Evolutionary conservation across 2,888 invertebrate species (phyloP), one percentile per base, ranked within the genome.

Genomic region (Eristalis pertinax): DNA sequence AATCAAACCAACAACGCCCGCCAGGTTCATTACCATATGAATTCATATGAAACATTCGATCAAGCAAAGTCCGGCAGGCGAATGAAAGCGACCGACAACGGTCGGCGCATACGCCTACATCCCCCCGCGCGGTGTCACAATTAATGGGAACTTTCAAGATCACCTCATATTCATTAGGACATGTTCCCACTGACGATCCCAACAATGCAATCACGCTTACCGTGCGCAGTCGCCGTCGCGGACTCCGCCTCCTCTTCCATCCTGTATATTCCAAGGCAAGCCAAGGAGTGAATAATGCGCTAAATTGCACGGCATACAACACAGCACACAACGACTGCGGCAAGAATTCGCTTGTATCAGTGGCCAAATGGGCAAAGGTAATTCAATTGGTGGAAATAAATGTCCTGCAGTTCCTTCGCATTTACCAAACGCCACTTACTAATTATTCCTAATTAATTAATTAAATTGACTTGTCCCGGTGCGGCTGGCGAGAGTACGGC

Each of bases 401-500:
- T 87, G 86, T 84, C 84, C 86, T 84, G 79, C 84, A 75, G 86
- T 87, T 84, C 75, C 63, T 75, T 79, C 79, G 79, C 86, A 87
- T 87, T 84, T 87, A 87, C 86, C 86, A 87, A 87, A 87, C 86
- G 86, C 86, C 86, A 87, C 84, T 87, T 87, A 87, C 86, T 87
- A 84, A 87, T 87, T 87, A 87, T 87, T 87, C 86, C 84, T 84
- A 87, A 87, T 87, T 87, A 87, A 87, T 87, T 87, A 87, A 87
- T 87, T 87, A 87, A 87, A 87, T 87, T 87, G 86, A 87, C 86
- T 87, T 87, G 86, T 87, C 86, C 86, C 60, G 79, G 69, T 70
- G 38, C 32, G n/a, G 86, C 22, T 11, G 50, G 58, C 32, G 11
- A 19, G 13, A 38, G 38, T 13, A 13, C 38, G 29, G 72, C 19